Conservation (phyloP, 2,797 vertebrate species). For the Siniperca scherzeri region DNA sequence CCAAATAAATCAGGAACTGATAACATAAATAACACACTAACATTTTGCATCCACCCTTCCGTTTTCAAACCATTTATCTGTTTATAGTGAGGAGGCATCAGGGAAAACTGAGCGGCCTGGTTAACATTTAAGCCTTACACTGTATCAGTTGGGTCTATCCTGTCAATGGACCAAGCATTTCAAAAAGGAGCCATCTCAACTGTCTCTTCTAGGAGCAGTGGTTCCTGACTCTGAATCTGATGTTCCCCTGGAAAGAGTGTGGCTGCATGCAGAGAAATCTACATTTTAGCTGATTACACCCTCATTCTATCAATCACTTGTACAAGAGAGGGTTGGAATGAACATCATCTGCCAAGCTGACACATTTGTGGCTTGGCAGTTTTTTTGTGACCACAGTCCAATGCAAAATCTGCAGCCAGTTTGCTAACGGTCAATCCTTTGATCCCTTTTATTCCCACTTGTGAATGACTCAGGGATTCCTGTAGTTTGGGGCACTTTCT, state of each 20-base stretch:
- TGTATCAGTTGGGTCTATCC: neutral
- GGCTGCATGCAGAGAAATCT: constrained; percentile 8
- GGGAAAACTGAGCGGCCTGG: neutral
- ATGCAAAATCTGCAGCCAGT: constrained; percentile 19
- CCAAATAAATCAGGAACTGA: neutral
- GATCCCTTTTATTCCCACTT: constrained; percentile 33
- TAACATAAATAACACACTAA: neutral
- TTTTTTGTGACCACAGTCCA: neutral
- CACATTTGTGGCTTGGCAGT: constrained; percentile 34
- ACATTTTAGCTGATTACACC: neutral
- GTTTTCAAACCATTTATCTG: neutral
- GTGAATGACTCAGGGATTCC: constrained; percentile 62
- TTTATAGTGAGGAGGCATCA: neutral
- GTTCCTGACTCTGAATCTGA: neutral
- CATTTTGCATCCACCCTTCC: no score
- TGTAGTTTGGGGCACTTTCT: constrained; percentile 18
- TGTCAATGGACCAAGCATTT: neutral
- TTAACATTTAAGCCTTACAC: neutral
- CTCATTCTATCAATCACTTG: constrained; percentile 20
- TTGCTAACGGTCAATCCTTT: constrained; percentile 8
- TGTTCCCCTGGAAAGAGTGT: neutral
- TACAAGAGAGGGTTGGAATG: constrained; percentile 11
- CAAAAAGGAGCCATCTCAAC: neutral
- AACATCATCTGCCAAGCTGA: constrained; percentile 27
- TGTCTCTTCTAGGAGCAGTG: neutral